Conservation (phyloP, 1,140 invertebrate genomes). For the Agrypnia vestita region DNA sequence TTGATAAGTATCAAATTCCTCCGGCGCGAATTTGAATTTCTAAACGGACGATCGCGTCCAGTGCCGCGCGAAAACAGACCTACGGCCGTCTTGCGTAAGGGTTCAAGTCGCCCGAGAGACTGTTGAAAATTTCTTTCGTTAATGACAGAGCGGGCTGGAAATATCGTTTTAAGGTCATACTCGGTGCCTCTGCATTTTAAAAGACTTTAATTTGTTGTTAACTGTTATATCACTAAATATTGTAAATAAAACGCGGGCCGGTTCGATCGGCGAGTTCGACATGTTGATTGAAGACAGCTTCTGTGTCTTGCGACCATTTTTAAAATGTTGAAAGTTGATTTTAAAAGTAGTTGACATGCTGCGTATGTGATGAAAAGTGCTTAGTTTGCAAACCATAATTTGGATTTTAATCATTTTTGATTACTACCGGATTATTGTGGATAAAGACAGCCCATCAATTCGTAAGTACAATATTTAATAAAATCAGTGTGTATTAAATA, state of each 20-base stretch:
- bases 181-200: constrained; percentile 48
- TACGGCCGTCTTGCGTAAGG: not conserved
- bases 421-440: not conserved
- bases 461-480: too few species aligned
- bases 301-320: constrained; percentile 18
- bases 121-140: constrained; percentile 33
- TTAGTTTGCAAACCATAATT: not conserved
- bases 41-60: constrained; percentile 47
- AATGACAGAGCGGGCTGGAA: constrained; percentile 27
- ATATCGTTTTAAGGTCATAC: constrained; percentile 58
- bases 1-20: constrained; percentile 56
- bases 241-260: too few species aligned
- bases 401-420: constrained; percentile 19
- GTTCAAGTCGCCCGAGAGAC: not conserved
- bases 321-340: constrained; percentile 34
- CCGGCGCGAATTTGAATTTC: constrained; percentile 56
- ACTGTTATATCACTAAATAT: constrained; percentile 2
- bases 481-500: too few species aligned
- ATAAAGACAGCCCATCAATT: too few species aligned
- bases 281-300: not conserved
- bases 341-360: constrained; percentile 21
- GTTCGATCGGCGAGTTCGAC: too few species aligned
- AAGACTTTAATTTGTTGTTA: constrained; percentile 43
- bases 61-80: constrained; percentile 17
- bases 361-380: constrained; percentile 22